Percentiles rank a stretch among this genome's conserved stretches.
Conservation (phyloP, 2,113 vertebrate genomes). For the Ptilorrhoa leucosticta region DNA sequence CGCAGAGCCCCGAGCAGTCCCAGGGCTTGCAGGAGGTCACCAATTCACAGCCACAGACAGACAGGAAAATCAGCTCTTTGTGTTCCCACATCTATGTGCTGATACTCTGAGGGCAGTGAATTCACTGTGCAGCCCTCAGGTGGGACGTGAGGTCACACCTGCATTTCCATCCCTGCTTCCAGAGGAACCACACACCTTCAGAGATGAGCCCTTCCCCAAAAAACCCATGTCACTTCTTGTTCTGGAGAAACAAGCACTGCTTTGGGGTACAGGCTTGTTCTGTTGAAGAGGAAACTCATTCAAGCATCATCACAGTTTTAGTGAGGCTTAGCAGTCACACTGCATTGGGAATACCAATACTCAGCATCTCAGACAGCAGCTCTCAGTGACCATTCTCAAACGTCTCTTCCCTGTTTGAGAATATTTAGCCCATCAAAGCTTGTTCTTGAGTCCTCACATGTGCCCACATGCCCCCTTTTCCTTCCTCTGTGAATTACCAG, state of each 20-base stretch:
- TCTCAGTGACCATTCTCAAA: not conserved
- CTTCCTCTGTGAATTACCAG: not conserved
- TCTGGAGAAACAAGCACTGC: not conserved
- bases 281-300: not conserved
- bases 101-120: not conserved
- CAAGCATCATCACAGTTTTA: not conserved
- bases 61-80: not conserved
- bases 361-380: not conserved
- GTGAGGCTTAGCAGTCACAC: not conserved
- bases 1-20: accelerated
- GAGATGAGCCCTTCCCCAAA: not conserved
- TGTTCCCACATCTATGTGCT: not conserved
- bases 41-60: accelerated
- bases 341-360: not conserved
- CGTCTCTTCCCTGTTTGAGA: not conserved
- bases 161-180: not conserved
- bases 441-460: not conserved
- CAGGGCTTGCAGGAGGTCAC: not conserved
- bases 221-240: accelerated
- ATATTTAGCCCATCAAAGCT: not conserved
- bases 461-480: not conserved
- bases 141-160: not conserved
- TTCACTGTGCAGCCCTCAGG: not conserved
- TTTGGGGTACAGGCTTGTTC: not conserved
- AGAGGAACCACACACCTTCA: not conserved